These are phyloP conservation scores for Caenorhabditis tropicalis DNA, from an alignment of 1,140 invertebrate genomes.

Conservation along the genomic window DNA sequence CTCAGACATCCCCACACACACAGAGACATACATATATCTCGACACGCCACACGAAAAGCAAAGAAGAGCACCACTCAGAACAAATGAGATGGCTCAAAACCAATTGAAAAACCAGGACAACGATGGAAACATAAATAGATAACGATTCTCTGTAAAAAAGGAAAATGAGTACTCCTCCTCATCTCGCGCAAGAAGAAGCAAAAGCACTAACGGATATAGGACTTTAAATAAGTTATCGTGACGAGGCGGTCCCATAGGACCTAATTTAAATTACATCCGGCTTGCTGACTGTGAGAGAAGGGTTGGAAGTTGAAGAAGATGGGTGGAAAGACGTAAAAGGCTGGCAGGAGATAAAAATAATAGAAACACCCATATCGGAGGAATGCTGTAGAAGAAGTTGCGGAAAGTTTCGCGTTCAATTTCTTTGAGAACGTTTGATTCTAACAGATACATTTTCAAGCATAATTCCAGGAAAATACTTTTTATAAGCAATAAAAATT, in stretches of 20 bases:
- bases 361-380: no score
- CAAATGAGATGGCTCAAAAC: constrained; percentile 30
- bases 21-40: background rate
- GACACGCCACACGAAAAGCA: background rate
- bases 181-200: background rate
- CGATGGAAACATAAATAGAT: constrained; percentile 12
- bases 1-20: background rate
- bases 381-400: no score
- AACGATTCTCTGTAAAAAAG: background rate
- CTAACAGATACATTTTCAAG: no score
- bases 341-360: background rate
- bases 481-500: no score
- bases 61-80: constrained; percentile 32
- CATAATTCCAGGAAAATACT: no score
- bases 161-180: background rate
- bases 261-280: constrained; percentile 36
- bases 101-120: constrained; percentile 39
- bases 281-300: constrained; percentile 19
- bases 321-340: background rate
- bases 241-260: constrained; percentile 42
- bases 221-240: constrained; percentile 44
- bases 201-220: constrained; percentile 27
- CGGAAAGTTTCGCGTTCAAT: no score
- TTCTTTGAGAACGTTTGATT: no score
- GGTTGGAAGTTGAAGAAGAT: background rate